Conservation (phyloP, 2,113 vertebrate genomes). For the Marmota monax region DNA sequence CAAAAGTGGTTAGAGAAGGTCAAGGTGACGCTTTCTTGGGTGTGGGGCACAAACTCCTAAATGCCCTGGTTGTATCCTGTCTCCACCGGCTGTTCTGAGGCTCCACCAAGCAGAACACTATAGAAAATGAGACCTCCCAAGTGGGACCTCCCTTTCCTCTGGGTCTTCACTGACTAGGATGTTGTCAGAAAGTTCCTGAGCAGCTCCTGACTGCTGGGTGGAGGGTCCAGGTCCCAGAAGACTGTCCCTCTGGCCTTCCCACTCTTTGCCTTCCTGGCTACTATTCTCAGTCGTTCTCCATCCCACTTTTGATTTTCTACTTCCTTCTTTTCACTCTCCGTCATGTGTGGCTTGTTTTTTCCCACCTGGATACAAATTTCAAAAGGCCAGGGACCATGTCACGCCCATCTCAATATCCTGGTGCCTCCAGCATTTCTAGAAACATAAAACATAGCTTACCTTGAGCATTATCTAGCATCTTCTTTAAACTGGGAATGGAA, state of each 20-base stretch:
- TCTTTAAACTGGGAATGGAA: not conserved
- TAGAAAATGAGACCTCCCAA: not conserved
- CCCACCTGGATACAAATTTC: not conserved
- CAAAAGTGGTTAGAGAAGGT: too few relatives aligned
- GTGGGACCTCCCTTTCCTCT: not conserved
- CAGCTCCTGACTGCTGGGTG: fast-evolving
- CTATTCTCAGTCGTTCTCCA: not conserved
- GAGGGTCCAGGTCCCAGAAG: not conserved
- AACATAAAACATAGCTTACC: not conserved
- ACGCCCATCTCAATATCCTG: not conserved
- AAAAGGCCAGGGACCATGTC: not conserved
- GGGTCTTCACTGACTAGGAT: not conserved
- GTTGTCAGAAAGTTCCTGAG: not conserved
- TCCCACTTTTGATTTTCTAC: not conserved
- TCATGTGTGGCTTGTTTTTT: not conserved
- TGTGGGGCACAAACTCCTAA: not conserved
- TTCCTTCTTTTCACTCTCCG: not conserved
- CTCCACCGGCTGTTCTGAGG: not conserved
- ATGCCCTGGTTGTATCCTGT: not conserved
- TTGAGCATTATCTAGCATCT: not conserved
- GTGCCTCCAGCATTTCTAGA: not conserved
- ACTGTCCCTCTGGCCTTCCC: not conserved
- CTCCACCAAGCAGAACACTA: not conserved
- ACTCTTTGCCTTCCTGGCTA: not conserved
- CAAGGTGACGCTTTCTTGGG: not conserved